A percentile compares a stretch with the other conserved stretches of the same genome.
These are phyloP conservation scores for Paratilapia polleni DNA, from an alignment of 2,113 vertebrate species.

Conservation along the genomic window DNA sequence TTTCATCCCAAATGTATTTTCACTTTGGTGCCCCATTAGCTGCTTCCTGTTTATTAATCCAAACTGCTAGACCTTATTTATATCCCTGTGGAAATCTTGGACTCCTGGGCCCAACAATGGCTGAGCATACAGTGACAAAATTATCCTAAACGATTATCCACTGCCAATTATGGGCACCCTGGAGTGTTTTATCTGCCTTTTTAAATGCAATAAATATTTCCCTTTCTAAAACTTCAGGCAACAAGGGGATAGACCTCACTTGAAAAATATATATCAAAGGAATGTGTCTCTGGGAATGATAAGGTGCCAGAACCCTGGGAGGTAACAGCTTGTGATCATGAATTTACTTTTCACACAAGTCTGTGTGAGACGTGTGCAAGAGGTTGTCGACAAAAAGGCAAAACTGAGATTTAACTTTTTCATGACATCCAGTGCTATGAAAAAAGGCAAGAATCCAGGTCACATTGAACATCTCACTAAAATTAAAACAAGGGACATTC, in stretches of 20 bases:
- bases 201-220: conserved; percentile 52
- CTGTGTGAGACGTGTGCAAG: neutral
- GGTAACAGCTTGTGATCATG: conserved; percentile 13
- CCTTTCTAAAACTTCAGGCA: conserved; percentile 35
- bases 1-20: neutral
- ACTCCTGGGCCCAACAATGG: neutral
- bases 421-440: neutral
- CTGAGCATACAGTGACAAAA: conserved; percentile 31
- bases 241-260: conserved; percentile 11
- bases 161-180: conserved; percentile 36
- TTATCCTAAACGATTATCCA: conserved; percentile 44
- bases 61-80: conserved; percentile 25
- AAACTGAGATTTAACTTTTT: neutral
- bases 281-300: conserved; percentile 17
- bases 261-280: conserved; percentile 39
- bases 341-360: conserved; percentile 14
- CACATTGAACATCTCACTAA: neutral
- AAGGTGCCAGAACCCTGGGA: neutral
- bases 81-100: conserved; percentile 26
- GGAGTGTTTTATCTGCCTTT: conserved; percentile 30
- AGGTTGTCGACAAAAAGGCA: neutral
- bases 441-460: neutral
- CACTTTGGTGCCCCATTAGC: neutral
- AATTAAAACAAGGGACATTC: neutral
- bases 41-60: conserved; percentile 33